A percentile compares a stretch with the other conserved stretches of the same genome.
These are phyloP conservation scores for Aspidiotus destructor DNA, from an alignment of 2,888 invertebrate genomes.

Conservation along the genomic window DNA sequence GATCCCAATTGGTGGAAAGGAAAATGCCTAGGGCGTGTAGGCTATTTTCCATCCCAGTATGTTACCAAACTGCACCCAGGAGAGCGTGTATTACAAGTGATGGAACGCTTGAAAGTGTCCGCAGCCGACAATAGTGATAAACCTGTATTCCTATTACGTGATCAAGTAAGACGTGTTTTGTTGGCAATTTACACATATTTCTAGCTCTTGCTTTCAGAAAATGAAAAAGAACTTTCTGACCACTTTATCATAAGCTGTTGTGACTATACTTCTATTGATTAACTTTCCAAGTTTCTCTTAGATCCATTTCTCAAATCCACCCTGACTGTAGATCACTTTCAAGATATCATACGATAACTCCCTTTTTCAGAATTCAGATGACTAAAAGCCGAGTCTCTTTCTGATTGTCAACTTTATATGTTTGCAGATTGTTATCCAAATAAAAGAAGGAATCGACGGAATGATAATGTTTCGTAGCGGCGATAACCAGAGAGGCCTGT, in stretches of 20 bases:
- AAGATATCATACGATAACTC: no score
- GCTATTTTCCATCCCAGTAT: slow-evolving; percentile 91
- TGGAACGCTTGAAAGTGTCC: slow-evolving; percentile 72
- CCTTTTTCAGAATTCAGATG: background rate
- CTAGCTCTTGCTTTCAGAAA: background rate
- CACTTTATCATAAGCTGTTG: no score
- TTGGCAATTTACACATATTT: background rate
- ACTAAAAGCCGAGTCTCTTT: background rate
- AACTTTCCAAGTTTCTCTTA: no score
- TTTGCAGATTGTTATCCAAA: slow-evolving; percentile 72
- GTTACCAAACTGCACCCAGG: slow-evolving; percentile 83
- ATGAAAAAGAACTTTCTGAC: no score
- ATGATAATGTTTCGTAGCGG: slow-evolving; percentile 90
- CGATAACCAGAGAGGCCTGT: slow-evolving; percentile 83
- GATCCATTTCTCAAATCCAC: no score
- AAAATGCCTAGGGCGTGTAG: slow-evolving; percentile 78
- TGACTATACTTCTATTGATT: no score
- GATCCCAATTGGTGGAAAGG: slow-evolving; percentile 98
- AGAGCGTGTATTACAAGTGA: slow-evolving; percentile 82
- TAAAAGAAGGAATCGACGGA: slow-evolving; percentile 84
- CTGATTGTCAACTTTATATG: background rate
- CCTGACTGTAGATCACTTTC: no score
- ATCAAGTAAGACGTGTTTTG: slow-evolving; percentile 52
- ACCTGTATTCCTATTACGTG: slow-evolving; percentile 69
- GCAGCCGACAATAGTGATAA: slow-evolving; percentile 58